Percentiles rank a stretch among this genome's conserved stretches.
phyloP scores from a whole-genome alignment of 1,140 invertebrate genomes.

The Magallana ariakensis region DNA sequence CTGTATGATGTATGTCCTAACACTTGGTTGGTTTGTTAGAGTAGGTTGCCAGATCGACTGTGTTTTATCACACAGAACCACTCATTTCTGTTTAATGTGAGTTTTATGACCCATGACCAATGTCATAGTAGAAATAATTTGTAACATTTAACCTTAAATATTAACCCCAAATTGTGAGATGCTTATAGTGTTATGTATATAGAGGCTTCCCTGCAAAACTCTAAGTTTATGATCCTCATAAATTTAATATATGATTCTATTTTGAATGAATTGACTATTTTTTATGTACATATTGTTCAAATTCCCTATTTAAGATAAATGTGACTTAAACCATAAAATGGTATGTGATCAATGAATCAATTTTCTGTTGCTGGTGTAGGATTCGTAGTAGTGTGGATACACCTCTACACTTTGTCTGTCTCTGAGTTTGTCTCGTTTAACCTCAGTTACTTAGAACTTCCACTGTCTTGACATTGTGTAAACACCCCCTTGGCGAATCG shows the following conservation, averaged over 20 bases:
- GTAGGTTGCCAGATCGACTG: conserved; percentile 11
- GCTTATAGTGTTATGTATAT: neutral
- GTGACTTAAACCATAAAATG: conserved; percentile 7
- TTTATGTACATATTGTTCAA: conserved; percentile 30
- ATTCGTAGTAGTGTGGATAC: neutral
- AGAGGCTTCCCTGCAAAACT: neutral
- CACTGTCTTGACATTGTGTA: neutral
- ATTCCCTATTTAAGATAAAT: conserved; percentile 25
- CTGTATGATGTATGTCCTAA: neutral
- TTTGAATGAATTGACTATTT: neutral
- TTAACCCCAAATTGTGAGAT: neutral
- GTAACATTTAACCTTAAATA: neutral
- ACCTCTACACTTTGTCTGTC: neutral
- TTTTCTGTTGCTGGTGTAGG: neutral
- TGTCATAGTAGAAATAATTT: neutral
- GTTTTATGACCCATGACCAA: neutral
- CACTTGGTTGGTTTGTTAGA: neutral
- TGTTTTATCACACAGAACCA: neutral
- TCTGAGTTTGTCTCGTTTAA: conserved; percentile 10
- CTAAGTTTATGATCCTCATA: neutral
- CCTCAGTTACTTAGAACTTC: neutral
- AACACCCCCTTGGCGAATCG: neutral
- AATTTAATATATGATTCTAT: neutral
- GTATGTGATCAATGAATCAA: neutral
- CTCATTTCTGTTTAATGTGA: neutral